phyloP scores from a whole-genome alignment of 2,888 invertebrate species.

The Pristionchus fissidentatus region DNA sequence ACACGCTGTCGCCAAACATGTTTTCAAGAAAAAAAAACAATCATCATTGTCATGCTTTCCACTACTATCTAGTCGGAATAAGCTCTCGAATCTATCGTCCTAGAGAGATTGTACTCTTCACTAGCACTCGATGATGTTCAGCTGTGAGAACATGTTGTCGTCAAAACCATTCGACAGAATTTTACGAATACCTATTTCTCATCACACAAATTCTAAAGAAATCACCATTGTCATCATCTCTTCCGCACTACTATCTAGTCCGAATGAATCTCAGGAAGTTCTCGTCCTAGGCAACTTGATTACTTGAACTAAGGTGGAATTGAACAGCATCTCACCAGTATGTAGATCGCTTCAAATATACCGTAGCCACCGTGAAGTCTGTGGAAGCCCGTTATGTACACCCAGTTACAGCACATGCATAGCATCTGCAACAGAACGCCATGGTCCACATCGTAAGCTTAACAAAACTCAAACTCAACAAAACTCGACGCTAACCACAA shows the following conservation, averaged over 20 bases:
- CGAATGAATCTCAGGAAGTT: neutral
- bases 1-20: too few species aligned
- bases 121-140: too few species aligned
- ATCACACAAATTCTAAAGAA: too few species aligned
- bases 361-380: neutral
- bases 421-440: neutral
- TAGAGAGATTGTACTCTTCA: too few species aligned
- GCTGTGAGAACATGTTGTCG: too few species aligned
- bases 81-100: neutral
- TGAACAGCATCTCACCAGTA: neutral
- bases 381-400: neutral
- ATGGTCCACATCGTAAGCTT: too few species aligned
- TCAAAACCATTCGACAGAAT: too few species aligned
- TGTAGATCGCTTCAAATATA: neutral
- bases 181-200: too few species aligned
- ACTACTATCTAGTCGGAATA: neutral
- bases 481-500: too few species aligned
- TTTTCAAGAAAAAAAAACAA: too few species aligned
- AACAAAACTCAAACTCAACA: too few species aligned
- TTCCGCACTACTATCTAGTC: neutral
- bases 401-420: constrained; percentile 17
- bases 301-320: too few species aligned
- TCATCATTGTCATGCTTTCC: neutral
- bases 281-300: neutral
- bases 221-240: neutral